A percentile compares a stretch with the other conserved stretches of the same genome.
These are phyloP conservation scores for Nesogale talazaci DNA, from an alignment of 2,113 vertebrate species.

Conservation along the genomic window DNA sequence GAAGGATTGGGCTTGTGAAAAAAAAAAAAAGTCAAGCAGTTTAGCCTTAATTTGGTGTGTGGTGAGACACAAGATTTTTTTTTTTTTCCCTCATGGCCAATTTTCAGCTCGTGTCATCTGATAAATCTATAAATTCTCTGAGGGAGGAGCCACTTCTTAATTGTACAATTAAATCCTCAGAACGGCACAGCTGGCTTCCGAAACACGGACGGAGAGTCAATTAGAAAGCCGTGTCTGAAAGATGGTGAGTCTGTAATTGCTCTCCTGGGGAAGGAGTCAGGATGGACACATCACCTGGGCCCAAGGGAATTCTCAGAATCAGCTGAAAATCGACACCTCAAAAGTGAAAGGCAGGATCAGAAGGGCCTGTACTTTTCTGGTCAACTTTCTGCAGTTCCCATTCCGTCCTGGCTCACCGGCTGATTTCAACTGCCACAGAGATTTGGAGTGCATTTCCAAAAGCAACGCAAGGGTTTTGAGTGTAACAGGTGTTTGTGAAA, in stretches of 20 bases:
- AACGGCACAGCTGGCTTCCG: conserved; percentile 46
- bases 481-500: neutral
- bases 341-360: neutral
- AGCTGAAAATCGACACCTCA: neutral
- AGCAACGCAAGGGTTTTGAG: neutral
- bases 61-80: conserved; percentile 42
- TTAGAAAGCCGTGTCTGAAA: conserved; percentile 37
- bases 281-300: neutral
- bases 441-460: neutral
- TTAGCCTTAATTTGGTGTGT: neutral
- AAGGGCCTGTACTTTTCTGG: neutral
- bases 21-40: conserved; percentile 28
- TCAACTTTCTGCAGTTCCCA: neutral
- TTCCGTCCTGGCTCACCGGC: neutral
- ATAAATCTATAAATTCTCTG: conserved; percentile 39
- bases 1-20: conserved; percentile 37
- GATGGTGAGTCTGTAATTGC: neutral
- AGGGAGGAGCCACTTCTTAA: conserved; percentile 53
- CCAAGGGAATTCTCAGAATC: neutral
- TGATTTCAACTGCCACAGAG: neutral
- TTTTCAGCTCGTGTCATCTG: conserved; percentile 25
- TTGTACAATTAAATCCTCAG: conserved; percentile 52
- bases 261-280: neutral
- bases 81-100: neutral
- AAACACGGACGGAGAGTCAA: neutral